Evolutionary conservation across 2,888 invertebrate species (phyloP).

Genomic region (Cephus rjabovi): DNA sequence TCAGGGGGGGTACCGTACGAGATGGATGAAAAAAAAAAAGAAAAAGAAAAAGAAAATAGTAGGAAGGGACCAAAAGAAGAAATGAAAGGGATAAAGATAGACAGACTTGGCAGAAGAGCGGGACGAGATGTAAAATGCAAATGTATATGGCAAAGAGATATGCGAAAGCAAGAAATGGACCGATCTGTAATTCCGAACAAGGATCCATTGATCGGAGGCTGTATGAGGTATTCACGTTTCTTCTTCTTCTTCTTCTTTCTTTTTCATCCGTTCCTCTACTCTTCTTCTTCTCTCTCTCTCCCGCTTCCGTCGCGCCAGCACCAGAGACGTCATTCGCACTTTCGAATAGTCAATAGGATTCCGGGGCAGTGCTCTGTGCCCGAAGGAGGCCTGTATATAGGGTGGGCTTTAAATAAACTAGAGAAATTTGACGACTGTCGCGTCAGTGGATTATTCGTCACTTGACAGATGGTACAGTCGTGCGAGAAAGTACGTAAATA

Average conservation of each 20-base stretch:
- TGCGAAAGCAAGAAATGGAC: conserved; percentile 10
- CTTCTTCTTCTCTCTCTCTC: conserved; percentile 14
- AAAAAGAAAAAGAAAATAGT: not conserved
- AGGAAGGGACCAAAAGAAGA: conserved; percentile 7
- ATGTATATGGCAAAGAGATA: conserved; percentile 25
- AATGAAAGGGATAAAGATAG: conserved; percentile 2
- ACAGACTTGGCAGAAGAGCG: not conserved
- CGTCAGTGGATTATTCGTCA: too few species aligned
- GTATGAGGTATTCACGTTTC: conserved; percentile 11
- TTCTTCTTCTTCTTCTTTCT: conserved; percentile 22
- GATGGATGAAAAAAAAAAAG: not conserved
- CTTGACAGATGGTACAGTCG: too few species aligned
- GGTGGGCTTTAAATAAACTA: too few species aligned
- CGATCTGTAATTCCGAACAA: conserved; percentile 39
- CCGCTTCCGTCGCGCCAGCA: too few species aligned
- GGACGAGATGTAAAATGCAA: conserved; percentile 27
- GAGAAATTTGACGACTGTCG: too few species aligned
- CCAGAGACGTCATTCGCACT: too few species aligned
- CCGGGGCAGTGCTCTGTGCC: too few species aligned
- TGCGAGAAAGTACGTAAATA: too few species aligned
- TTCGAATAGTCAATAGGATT: too few species aligned
- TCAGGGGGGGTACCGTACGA: not conserved
- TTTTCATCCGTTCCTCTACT: conserved; percentile 19
- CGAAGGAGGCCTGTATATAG: too few species aligned
- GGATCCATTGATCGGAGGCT: conserved; percentile 13